These are phyloP conservation scores for Matsumurasca onukii DNA, from an alignment of 1,140 invertebrate genomes.

Conservation along the genomic window DNA sequence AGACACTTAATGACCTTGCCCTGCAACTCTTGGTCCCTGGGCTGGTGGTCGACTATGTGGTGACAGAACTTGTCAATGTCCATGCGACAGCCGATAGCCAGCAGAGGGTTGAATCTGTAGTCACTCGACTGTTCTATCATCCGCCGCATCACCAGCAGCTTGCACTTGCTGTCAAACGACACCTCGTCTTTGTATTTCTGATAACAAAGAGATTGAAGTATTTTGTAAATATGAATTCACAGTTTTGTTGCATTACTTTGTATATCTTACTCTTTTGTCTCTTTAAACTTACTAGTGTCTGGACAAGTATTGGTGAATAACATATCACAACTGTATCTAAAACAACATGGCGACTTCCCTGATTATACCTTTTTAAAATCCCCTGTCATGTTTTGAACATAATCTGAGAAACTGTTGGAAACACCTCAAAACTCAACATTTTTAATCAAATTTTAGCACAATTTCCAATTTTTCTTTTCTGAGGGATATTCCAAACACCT, in stretches of 20 bases:
- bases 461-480: too few species aligned
- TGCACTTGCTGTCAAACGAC: constrained; percentile 84
- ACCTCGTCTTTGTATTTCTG: constrained; percentile 75
- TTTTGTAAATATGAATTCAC: neutral
- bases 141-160: constrained; percentile 79
- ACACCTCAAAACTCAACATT: too few species aligned
- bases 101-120: constrained; percentile 85
- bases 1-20: constrained; percentile 54
- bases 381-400: too few species aligned
- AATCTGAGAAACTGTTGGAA: too few species aligned
- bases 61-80: constrained; percentile 75
- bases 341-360: too few species aligned
- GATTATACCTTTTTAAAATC: too few species aligned
- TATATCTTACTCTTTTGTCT: neutral
- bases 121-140: constrained; percentile 93
- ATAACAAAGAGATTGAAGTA: constrained; percentile 22
- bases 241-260: neutral
- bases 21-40: constrained; percentile 59
- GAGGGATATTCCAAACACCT: too few species aligned
- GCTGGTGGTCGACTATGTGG: constrained; percentile 48
- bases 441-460: too few species aligned
- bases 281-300: neutral
- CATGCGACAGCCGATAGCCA: constrained; percentile 73
- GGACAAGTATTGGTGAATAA: too few species aligned
- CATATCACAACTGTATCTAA: too few species aligned